Evolutionary conservation across 2,888 invertebrate species (phyloP), one percentile per base, ranked within the genome.

Genomic region (Dorcus hopei): DNA sequence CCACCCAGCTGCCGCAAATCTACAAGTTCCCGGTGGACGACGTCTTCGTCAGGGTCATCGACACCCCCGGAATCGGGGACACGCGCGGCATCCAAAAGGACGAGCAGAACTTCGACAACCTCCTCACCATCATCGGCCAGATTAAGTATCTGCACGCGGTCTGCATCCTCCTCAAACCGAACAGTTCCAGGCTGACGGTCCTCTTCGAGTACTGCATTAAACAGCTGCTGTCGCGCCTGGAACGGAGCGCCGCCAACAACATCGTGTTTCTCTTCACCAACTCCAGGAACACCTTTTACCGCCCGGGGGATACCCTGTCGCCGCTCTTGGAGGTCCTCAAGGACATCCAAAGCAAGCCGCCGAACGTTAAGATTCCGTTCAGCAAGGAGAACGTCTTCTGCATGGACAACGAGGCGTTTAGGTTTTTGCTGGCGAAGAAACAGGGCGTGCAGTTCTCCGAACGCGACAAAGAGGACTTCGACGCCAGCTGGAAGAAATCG

Each of bases 81-180:
- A 70, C 70, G 2, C 63, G 69, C 23, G 74, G 73, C 1, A 61
- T 63, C 4, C 58, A 62, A 38, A 61, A 69, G 39, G 71, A 72
- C 50, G 61, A 70, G 38, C 51, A 57, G 9, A 74, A 74, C 49
- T 73, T 70, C 57, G 73, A 74, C 51, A 68, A 69, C 38, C 70
- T 75, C 38, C 59, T 64, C 6, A 38, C 14, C 2, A 54, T 52
- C 14, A 43, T 64, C 5, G 61, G 52, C 2, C 57, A 58, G 50
- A 49, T 61, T 8, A 42, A 57, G 40, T 47, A 62, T 3, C 33
- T 64, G 8, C 54, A 63, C 49, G 64, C 59, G 8, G 61, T 64
- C 33, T 60, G 63, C 41, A 56, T 65, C 23, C 16, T 65, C 47
- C 49, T 65, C 19, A 65, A 65, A 39, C 63, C 65, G 2, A 63